Conservation (phyloP, 2,888 invertebrate genomes). For the Rhagophthalmus giganteus region DNA sequence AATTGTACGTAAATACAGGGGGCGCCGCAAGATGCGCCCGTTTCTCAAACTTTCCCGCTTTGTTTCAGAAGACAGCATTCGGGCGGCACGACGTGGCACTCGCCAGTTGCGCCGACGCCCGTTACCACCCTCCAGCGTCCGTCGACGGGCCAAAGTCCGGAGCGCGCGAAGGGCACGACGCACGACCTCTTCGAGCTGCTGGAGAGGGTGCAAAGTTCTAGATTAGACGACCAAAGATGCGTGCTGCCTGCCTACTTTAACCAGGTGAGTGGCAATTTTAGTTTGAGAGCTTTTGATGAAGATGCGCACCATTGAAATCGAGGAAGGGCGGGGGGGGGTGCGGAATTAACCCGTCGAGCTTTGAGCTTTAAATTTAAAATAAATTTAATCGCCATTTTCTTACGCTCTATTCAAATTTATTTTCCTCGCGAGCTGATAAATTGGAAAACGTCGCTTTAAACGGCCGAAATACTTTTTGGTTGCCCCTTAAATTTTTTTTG, state of each 20-base stretch:
- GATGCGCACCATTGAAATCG: too few relatives aligned
- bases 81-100: constrained; percentile 53
- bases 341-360: too few relatives aligned
- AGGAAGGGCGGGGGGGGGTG: too few relatives aligned
- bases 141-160: constrained; percentile 51
- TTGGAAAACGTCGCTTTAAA: too few relatives aligned
- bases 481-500: too few relatives aligned
- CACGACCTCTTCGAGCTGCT: constrained; percentile 91
- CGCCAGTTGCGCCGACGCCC: constrained; percentile 32
- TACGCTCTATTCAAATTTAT: too few relatives aligned
- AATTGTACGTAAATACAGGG: too few relatives aligned
- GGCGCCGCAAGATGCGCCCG: background rate
- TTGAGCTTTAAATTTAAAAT: too few relatives aligned
- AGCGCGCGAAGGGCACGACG: constrained; percentile 59
- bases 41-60: constrained; percentile 10
- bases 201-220: constrained; percentile 91
- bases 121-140: constrained; percentile 34
- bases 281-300: too few relatives aligned
- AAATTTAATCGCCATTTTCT: too few relatives aligned
- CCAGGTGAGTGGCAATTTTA: constrained; percentile 79
- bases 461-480: too few relatives aligned
- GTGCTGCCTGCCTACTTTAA: constrained; percentile 89
- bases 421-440: too few relatives aligned
- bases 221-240: constrained; percentile 96
- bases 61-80: constrained; percentile 69